Conservation (phyloP, 2,888 invertebrate species). For the Lasiommata megera region DNA sequence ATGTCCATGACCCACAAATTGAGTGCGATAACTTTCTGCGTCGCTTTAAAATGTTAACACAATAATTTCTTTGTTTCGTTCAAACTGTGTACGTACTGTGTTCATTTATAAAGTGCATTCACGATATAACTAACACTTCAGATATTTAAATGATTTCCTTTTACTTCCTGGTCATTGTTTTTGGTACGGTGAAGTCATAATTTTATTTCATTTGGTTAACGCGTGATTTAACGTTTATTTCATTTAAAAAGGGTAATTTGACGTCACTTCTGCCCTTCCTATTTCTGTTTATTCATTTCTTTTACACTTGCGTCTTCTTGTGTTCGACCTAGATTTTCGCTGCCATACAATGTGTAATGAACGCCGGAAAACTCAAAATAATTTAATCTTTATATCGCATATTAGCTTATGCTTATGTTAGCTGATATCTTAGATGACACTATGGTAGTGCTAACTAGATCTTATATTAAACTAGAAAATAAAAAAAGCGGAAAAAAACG, state of each 20-base stretch:
- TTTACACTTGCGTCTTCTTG: neutral
- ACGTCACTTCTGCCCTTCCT: neutral
- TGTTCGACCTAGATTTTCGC: neutral
- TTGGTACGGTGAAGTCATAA: neutral
- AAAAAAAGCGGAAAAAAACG: too few species aligned
- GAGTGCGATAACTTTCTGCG: slow-evolving; percentile 32
- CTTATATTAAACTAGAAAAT: too few species aligned
- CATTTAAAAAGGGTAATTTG: neutral
- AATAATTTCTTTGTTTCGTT: slow-evolving; percentile 25
- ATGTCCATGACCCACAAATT: slow-evolving; percentile 38
- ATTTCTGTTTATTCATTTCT: too few species aligned
- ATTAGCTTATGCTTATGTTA: neutral
- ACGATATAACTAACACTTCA: slow-evolving; percentile 12
- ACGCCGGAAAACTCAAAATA: neutral
- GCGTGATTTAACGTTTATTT: neutral
- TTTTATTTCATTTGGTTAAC: slow-evolving; percentile 1
- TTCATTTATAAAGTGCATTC: neutral
- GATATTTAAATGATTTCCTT: slow-evolving; percentile 14
- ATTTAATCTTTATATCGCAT: neutral
- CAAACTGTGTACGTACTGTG: slow-evolving; percentile 9
- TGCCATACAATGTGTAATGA: neutral
- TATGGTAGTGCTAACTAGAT: neutral
- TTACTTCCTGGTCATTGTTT: slow-evolving; percentile 21
- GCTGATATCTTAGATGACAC: neutral
- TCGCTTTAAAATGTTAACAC: slow-evolving; percentile 24